These are phyloP conservation scores for Akabosia matsudoensis DNA, from an alignment of 1,140 invertebrate genomes.

Conservation along the genomic window DNA sequence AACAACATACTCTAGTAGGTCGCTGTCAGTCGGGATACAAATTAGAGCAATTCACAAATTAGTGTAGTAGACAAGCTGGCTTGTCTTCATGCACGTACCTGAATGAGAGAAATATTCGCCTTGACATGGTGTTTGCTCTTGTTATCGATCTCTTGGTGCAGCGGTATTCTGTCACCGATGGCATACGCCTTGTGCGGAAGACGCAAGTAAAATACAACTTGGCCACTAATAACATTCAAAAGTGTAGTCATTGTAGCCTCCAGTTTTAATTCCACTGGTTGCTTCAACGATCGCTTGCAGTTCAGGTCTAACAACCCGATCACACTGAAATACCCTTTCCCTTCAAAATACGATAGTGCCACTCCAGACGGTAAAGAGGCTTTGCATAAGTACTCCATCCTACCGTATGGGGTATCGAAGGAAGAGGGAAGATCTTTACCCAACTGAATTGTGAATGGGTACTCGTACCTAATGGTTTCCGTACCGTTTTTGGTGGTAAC, in stretches of 20 bases:
- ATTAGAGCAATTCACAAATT: too few relatives aligned
- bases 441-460: background rate
- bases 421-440: background rate
- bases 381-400: background rate
- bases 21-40: too few relatives aligned
- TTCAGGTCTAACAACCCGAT: background rate
- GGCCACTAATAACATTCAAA: background rate
- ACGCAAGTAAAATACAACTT: background rate
- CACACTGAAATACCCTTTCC: background rate
- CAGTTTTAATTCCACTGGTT: background rate
- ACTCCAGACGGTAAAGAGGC: background rate
- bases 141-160: slow-evolving; percentile 16
- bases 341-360: background rate
- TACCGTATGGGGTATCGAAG: background rate
- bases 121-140: background rate
- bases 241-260: background rate
- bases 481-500: background rate
- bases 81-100: too few relatives aligned
- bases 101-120: slow-evolving; percentile 3
- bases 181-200: slow-evolving; percentile 1
- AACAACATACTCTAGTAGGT: too few relatives aligned
- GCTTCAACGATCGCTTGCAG: background rate
- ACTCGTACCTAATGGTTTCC: background rate
- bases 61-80: too few relatives aligned
- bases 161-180: background rate